Conservation (phyloP, 2,113 vertebrate species). For the Hyperopisus bebe region DNA sequence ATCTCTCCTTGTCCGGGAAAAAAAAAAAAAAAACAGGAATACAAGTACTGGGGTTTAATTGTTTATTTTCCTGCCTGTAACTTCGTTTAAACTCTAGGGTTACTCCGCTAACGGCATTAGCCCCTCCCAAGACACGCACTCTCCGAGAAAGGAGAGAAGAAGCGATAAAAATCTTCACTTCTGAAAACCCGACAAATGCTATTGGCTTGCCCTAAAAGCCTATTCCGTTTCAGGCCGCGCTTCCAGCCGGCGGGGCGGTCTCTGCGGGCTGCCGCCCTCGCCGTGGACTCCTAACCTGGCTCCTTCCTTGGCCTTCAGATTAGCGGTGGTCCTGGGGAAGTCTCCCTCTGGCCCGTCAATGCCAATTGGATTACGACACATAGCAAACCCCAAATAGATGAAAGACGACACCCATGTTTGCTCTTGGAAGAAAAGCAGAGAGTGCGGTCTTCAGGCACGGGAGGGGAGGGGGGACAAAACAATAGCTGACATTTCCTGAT, state of each 20-base stretch:
- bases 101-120: constrained; percentile 90
- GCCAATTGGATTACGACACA: constrained; percentile 78
- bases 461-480: constrained; percentile 50
- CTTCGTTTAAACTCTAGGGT: constrained; percentile 86
- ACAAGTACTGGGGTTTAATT: constrained; percentile 71
- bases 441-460: constrained; percentile 68
- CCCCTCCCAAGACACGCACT: constrained; percentile 85
- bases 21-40: constrained; percentile 26
- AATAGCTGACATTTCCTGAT: constrained; percentile 68
- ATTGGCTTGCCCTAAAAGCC: constrained; percentile 81
- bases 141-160: constrained; percentile 72
- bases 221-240: constrained; percentile 75
- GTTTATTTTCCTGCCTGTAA: constrained; percentile 90
- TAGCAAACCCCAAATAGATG: constrained; percentile 63
- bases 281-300: constrained; percentile 62
- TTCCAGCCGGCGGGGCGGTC: constrained; percentile 58
- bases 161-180: constrained; percentile 82
- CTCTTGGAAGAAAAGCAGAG: constrained; percentile 66
- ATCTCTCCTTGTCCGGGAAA: constrained; percentile 24
- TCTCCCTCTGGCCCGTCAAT: constrained; percentile 75
- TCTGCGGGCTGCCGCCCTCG: constrained; percentile 60
- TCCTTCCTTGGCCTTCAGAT: constrained; percentile 67
- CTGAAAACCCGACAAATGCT: constrained; percentile 71
- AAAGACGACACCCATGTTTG: constrained; percentile 82
- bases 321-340: constrained; percentile 60